Conservation (phyloP, 2,113 vertebrate species). For the Pomatorhinus ruficollis region DNA sequence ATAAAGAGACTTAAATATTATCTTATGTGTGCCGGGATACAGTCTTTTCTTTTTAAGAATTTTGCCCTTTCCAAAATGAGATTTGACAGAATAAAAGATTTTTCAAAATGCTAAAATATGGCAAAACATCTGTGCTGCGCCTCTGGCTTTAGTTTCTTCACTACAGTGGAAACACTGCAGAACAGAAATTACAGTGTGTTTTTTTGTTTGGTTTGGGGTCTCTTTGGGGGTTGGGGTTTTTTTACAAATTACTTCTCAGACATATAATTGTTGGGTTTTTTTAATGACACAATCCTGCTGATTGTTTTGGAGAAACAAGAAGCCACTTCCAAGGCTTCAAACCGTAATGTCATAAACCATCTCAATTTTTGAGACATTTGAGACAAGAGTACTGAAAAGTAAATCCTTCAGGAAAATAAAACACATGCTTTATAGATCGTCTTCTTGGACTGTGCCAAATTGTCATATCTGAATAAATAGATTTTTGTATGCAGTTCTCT, state of each 20-base stretch:
- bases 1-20: background rate
- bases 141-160: background rate
- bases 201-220: background rate
- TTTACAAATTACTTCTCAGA: background rate
- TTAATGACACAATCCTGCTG: background rate
- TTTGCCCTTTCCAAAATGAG: background rate
- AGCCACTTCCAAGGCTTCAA: background rate
- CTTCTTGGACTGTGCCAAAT: background rate
- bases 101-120: background rate
- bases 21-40: background rate
- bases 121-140: background rate
- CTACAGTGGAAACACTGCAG: background rate
- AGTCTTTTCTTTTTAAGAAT: background rate
- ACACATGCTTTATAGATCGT: background rate
- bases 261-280: background rate
- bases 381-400: background rate
- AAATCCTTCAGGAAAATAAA: slow-evolving; percentile 11
- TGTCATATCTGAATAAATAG: background rate
- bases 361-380: background rate
- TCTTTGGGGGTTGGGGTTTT: background rate
- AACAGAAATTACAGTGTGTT: background rate
- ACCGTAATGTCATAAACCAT: background rate
- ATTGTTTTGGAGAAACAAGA: background rate
- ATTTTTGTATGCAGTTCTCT: background rate
- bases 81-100: background rate